These are phyloP conservation scores for Pyrgus malvae DNA, from an alignment of 2,888 invertebrate genomes.

Conservation along the genomic window DNA sequence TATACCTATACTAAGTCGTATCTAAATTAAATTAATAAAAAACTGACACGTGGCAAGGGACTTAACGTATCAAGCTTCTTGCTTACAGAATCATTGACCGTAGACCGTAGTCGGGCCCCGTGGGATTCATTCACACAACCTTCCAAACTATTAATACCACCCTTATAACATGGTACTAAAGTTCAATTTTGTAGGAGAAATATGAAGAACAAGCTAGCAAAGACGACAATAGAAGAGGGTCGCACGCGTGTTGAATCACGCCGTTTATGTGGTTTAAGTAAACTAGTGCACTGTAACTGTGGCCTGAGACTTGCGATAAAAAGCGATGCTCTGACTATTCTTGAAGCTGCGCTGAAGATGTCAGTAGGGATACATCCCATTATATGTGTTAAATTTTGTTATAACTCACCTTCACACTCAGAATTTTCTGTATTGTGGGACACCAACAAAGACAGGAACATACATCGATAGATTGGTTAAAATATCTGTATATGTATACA, in stretches of 20 bases:
- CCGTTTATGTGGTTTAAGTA: constrained; percentile 55
- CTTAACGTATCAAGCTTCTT: constrained; percentile 4
- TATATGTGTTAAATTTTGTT: too few relatives aligned
- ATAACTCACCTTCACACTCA: too few relatives aligned
- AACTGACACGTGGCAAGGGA: too few relatives aligned
- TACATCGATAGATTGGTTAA: too few relatives aligned
- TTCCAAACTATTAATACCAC: constrained; percentile 15
- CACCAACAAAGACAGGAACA: too few relatives aligned
- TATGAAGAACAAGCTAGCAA: constrained; percentile 33
- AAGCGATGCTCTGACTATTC: neutral
- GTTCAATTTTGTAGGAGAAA: constrained; percentile 34
- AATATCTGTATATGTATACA: too few relatives aligned
- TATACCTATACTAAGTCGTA: too few relatives aligned
- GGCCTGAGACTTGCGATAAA: constrained; percentile 42
- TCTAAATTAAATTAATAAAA: too few relatives aligned
- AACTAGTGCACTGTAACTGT: constrained; percentile 72
- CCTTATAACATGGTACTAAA: constrained; percentile 40
- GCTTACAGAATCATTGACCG: constrained; percentile 50
- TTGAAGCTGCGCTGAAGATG: neutral
- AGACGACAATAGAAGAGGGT: constrained; percentile 60
- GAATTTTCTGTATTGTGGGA: too few relatives aligned
- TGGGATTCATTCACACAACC: constrained; percentile 43
- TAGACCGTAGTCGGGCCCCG: constrained; percentile 52
- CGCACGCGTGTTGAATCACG: constrained; percentile 61
- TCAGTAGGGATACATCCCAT: too few relatives aligned